Evolutionary conservation across 2,797 vertebrate genomes (phyloP).

Genomic region (Oryzias dopingdopingensis): DNA sequence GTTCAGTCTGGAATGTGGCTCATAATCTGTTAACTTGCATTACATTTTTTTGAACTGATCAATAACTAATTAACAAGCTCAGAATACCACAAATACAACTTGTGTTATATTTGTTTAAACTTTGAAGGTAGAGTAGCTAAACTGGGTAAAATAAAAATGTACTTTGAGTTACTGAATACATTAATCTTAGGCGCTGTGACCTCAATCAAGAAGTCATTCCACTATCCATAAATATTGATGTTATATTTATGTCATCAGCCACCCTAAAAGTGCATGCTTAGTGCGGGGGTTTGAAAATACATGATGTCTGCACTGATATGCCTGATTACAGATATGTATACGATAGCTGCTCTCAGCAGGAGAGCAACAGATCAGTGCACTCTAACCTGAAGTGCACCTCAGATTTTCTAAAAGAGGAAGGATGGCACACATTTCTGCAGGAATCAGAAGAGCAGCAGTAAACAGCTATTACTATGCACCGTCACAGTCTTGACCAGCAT

Average conservation of each 20-base stretch:
- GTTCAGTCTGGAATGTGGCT: neutral
- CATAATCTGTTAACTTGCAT: too few relatives aligned
- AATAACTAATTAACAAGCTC: too few relatives aligned
- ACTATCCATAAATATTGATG: neutral
- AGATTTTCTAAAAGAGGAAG: conserved; percentile 33
- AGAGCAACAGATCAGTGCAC: conserved; percentile 33
- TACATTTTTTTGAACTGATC: too few relatives aligned
- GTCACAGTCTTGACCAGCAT: conserved; percentile 50
- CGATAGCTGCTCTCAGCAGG: conserved; percentile 23
- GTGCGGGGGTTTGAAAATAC: conserved; percentile 9
- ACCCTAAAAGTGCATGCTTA: conserved; percentile 3
- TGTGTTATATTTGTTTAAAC: too few relatives aligned
- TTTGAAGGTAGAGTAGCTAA: too few relatives aligned
- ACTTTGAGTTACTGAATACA: too few relatives aligned
- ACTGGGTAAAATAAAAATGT: too few relatives aligned
- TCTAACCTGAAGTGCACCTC: conserved; percentile 32
- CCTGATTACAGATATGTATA: conserved; percentile 39
- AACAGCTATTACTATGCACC: conserved; percentile 66
- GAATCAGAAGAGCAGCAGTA: conserved; percentile 37
- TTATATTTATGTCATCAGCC: conserved; percentile 8
- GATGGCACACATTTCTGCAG: conserved; percentile 37
- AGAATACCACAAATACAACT: too few relatives aligned
- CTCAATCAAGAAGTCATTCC: neutral
- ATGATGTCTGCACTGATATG: conserved; percentile 21
- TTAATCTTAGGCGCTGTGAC: neutral